A percentile compares a stretch with the other conserved stretches of the same genome.
Conservation (phyloP, 2,797 vertebrate genomes). For the Notamacropus eugenii region DNA sequence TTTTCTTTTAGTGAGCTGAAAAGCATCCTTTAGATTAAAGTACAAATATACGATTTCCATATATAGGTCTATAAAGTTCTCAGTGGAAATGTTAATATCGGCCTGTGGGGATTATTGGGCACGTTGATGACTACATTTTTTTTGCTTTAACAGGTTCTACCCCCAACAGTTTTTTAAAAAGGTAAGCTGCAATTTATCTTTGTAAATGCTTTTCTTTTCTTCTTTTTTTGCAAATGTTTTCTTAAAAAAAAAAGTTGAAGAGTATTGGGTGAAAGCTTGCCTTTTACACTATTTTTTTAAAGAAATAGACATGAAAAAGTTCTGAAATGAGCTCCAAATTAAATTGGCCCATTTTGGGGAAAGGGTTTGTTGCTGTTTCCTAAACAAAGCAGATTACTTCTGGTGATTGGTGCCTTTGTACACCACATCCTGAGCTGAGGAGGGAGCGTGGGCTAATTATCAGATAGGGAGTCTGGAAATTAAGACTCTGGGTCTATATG, state of each 20-base stretch:
- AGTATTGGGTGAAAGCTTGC: slow-evolving; percentile 44
- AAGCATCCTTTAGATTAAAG: background rate
- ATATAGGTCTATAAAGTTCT: slow-evolving; percentile 7
- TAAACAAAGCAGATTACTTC: background rate
- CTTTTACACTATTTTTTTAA: slow-evolving; percentile 38
- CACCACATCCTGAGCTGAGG: background rate
- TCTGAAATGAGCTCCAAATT: slow-evolving; percentile 50
- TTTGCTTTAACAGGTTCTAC: slow-evolving; percentile 14
- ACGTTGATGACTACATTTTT: slow-evolving; percentile 7
- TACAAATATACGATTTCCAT: slow-evolving; percentile 41
- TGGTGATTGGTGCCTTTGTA: background rate
- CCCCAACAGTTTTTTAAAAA: background rate
- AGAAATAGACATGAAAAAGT: slow-evolving; percentile 24
- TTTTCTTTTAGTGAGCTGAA: slow-evolving; percentile 32
- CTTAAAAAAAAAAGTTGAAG: slow-evolving; percentile 30
- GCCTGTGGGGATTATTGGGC: background rate
- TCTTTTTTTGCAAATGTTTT: background rate
- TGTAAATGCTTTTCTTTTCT: background rate
- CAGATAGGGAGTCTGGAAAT: slow-evolving; percentile 7
- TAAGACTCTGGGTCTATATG: background rate
- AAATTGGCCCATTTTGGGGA: slow-evolving; percentile 54
- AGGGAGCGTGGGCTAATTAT: background rate
- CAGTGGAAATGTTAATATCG: background rate
- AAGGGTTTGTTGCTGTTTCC: slow-evolving; percentile 43
- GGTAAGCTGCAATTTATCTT: slow-evolving; percentile 2